These are phyloP conservation scores for Pseudachorutes palmiensis DNA, from an alignment of 1,140 invertebrate genomes.

Conservation along the genomic window DNA sequence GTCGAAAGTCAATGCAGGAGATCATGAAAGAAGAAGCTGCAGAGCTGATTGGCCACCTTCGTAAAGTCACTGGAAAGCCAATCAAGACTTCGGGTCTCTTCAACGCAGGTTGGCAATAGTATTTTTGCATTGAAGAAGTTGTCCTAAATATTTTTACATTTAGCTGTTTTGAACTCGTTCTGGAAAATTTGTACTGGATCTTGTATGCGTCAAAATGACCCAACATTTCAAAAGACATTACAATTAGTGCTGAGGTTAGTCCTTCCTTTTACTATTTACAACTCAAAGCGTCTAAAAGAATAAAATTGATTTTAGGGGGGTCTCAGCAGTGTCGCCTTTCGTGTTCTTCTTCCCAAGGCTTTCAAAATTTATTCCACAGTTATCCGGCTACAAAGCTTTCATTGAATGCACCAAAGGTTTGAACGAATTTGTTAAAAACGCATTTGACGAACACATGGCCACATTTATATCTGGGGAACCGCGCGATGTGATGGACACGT, in stretches of 20 bases:
- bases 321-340: neutral
- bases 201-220: slow-evolving; percentile 27
- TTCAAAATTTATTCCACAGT: neutral
- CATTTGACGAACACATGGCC: neutral
- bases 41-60: slow-evolving; percentile 1
- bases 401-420: neutral
- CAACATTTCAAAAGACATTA: slow-evolving; percentile 3
- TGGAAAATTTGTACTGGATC: slow-evolving; percentile 2
- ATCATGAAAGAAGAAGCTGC: slow-evolving; percentile 7
- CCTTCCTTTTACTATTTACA: neutral
- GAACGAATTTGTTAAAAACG: neutral
- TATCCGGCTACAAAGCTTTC: neutral
- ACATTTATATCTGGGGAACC: neutral
- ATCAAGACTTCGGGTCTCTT: neutral
- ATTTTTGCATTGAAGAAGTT: neutral
- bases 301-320: neutral
- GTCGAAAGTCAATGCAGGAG: slow-evolving; percentile 9
- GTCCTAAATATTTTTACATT: neutral
- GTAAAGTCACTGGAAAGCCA: slow-evolving; percentile 12
- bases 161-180: neutral
- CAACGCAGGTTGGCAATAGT: neutral
- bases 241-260: neutral
- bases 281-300: neutral
- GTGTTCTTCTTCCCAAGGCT: neutral
- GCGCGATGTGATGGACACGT: neutral